These are phyloP conservation scores for Zeugodacus cucurbitae DNA, from an alignment of 1,140 invertebrate species.

Conservation along the genomic window DNA sequence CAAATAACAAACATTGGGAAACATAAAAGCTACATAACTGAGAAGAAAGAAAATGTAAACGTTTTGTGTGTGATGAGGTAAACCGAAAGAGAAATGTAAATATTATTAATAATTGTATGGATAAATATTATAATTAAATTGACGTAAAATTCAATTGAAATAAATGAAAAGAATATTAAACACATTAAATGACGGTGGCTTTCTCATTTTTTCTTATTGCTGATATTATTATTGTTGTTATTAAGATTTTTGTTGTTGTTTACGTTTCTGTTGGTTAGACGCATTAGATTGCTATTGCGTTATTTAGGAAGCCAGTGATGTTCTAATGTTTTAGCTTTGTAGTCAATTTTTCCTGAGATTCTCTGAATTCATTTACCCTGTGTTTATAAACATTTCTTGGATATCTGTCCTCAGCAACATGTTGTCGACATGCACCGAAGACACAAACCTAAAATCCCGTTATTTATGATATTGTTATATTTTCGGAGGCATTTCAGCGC, in stretches of 20 bases:
- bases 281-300: no score
- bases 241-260: no score
- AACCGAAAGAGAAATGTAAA: not conserved
- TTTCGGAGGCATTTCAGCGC: not conserved
- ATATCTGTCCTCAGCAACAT: not conserved
- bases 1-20: not conserved
- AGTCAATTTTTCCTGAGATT: no score
- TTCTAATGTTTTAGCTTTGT: no score
- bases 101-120: not conserved
- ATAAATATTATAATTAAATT: slow-evolving; percentile 28
- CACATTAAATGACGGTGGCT: not conserved
- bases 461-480: not conserved
- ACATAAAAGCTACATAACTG: not conserved
- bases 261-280: no score
- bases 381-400: not conserved
- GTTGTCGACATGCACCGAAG: not conserved
- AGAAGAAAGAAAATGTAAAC: not conserved
- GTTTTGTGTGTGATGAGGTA: not conserved
- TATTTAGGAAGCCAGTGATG: no score
- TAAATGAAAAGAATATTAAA: slow-evolving; percentile 19
- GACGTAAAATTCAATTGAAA: slow-evolving; percentile 19
- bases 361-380: no score
- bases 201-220: not conserved
- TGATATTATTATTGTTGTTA: no score
- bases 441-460: not conserved